A percentile compares a stretch with the other conserved stretches of the same genome.
phyloP scores from a whole-genome alignment of 1,140 invertebrate species.

The Diprion similis region DNA sequence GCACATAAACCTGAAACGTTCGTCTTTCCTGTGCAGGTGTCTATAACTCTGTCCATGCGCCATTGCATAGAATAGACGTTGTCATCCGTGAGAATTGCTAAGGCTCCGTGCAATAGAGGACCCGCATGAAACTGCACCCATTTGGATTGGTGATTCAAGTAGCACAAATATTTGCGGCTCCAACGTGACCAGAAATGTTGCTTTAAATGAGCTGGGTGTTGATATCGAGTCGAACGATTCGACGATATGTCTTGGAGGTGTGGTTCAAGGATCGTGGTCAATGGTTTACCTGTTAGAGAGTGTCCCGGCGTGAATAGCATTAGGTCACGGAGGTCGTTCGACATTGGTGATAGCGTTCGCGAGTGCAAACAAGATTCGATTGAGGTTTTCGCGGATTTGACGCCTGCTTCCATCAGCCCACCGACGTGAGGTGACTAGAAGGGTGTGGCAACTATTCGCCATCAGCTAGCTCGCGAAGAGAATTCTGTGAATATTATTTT shows the following conservation, averaged over 20 bases:
- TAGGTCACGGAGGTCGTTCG: conserved; percentile 22
- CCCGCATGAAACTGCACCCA: conserved; percentile 24
- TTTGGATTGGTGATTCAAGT: conserved; percentile 35
- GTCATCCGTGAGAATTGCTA: conserved; percentile 25
- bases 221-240: conserved; percentile 26
- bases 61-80: conserved; percentile 22
- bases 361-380: conserved; percentile 24
- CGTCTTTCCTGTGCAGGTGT: conserved; percentile 22
- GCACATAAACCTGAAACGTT: conserved; percentile 1
- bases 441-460: too few relatives aligned
- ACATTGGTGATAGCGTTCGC: conserved; percentile 25
- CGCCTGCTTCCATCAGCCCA: conserved; percentile 52
- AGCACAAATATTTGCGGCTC: conserved; percentile 35
- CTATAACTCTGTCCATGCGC: conserved; percentile 21
- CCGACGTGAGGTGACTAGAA: conserved; percentile 50
- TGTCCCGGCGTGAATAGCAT: conserved; percentile 13
- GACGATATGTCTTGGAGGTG: conserved; percentile 13
- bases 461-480: too few relatives aligned
- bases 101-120: background rate
- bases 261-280: conserved; percentile 3
- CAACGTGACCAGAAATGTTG: conserved; percentile 38
- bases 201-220: conserved; percentile 22
- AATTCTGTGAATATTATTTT: too few relatives aligned
- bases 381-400: conserved; percentile 44
- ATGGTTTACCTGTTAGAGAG: conserved; percentile 13